Evolutionary conservation across 2,888 invertebrate genomes (phyloP).

Genomic region (Leptarthrus brevirostris): DNA sequence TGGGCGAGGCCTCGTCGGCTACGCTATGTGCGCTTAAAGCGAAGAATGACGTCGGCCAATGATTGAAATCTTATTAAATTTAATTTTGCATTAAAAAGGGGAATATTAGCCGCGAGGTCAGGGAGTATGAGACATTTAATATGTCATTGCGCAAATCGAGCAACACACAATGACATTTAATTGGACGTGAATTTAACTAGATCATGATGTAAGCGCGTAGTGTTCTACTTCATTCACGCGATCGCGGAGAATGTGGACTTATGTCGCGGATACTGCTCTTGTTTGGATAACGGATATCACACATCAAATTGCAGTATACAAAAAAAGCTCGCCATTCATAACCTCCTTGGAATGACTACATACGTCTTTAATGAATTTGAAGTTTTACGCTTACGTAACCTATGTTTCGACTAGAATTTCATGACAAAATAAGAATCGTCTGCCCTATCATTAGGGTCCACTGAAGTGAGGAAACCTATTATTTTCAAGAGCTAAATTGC

Average conservation of each 20-base stretch:
- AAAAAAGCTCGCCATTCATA: too few species aligned
- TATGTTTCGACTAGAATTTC: too few species aligned
- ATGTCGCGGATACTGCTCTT: not conserved
- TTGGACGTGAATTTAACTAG: constrained; percentile 30
- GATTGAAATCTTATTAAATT: constrained; percentile 25
- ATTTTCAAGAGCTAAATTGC: too few species aligned
- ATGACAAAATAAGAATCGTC: too few species aligned
- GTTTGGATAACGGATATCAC: constrained; percentile 3
- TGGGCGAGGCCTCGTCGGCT: too few species aligned
- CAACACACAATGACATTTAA: not conserved
- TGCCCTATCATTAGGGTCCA: too few species aligned
- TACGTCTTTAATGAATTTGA: too few species aligned
- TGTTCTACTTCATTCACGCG: constrained; percentile 21
- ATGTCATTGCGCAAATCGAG: not conserved
- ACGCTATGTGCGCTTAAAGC: not conserved
- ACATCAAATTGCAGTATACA: constrained; percentile 10
- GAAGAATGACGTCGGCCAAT: not conserved
- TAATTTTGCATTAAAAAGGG: constrained; percentile 5
- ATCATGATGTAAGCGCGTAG: constrained; percentile 10
- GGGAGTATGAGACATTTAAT: not conserved
- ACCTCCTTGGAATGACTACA: too few species aligned
- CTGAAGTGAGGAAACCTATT: too few species aligned
- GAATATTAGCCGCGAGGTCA: not conserved
- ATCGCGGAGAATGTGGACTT: not conserved
- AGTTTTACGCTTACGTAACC: too few species aligned